Evolutionary conservation across 1,140 invertebrate genomes (phyloP).

Genomic region (Plutomurus gul): DNA sequence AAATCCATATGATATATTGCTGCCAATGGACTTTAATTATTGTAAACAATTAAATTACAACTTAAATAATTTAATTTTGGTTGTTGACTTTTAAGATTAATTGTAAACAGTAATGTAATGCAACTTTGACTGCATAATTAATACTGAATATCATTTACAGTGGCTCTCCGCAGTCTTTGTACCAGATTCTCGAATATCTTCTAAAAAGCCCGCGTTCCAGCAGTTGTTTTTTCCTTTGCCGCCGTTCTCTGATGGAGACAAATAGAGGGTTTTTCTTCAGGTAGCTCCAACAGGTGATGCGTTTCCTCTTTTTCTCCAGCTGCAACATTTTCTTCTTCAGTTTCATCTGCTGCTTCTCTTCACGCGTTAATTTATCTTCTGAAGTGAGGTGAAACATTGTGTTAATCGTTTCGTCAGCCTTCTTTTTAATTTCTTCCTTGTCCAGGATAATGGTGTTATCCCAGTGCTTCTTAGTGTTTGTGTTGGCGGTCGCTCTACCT

Average conservation of each 20-base stretch:
- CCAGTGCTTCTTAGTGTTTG: not conserved
- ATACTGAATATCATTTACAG: no score
- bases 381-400: no score
- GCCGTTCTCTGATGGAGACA: not conserved
- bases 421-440: not conserved
- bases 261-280: not conserved
- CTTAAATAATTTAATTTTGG: not conserved
- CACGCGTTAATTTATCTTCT: not conserved
- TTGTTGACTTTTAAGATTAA: not conserved
- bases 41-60: no score
- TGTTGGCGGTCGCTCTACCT: not conserved
- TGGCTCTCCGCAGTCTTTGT: slow-evolving; percentile 9
- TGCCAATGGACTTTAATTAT: no score
- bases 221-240: not conserved
- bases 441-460: not conserved
- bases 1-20: no score
- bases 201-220: slow-evolving; percentile 10
- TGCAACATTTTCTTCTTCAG: not conserved
- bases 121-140: no score
- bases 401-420: not conserved
- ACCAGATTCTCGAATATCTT: not conserved
- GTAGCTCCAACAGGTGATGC: not conserved
- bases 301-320: not conserved
- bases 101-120: not conserved
- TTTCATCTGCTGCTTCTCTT: not conserved